Percentiles rank a stretch among this genome's conserved stretches.
phyloP scores from a whole-genome alignment of 2,888 invertebrate genomes.

The Eupithecia insigniata region DNA sequence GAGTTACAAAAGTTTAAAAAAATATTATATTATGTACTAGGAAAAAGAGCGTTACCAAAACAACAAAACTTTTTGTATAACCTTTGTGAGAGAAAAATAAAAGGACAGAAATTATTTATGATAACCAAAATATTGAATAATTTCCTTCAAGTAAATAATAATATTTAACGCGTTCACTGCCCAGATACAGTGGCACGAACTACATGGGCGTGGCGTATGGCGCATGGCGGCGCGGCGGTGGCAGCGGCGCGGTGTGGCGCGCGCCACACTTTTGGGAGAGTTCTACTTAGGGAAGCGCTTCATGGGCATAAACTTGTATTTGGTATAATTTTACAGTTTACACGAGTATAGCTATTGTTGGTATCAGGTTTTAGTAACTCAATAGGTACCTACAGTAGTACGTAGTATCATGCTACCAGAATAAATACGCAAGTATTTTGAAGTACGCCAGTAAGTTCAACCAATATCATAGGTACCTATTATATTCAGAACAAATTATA shows the following conservation, averaged over 20 bases:
- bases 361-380: neutral
- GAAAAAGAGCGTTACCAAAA: too few species aligned
- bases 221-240: too few species aligned
- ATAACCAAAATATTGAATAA: neutral
- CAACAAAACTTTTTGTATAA: too few species aligned
- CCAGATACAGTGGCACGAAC: neutral
- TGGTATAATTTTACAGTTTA: neutral
- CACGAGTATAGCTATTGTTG: neutral
- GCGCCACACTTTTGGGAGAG: too few species aligned
- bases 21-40: too few species aligned
- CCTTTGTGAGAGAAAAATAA: too few species aligned
- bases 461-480: neutral
- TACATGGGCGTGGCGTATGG: too few species aligned
- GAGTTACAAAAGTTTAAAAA: too few species aligned
- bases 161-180: neutral
- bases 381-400: neutral
- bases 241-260: too few species aligned
- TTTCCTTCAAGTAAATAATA: neutral
- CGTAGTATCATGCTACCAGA: neutral
- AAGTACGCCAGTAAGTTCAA: neutral
- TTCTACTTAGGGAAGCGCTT: too few species aligned
- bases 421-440: neutral
- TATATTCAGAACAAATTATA: neutral
- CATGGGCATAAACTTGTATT: neutral
- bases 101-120: too few species aligned